Base-by-base conservation (phyloP, 2,888 invertebrate species). In the Volucella inflata region DNA sequence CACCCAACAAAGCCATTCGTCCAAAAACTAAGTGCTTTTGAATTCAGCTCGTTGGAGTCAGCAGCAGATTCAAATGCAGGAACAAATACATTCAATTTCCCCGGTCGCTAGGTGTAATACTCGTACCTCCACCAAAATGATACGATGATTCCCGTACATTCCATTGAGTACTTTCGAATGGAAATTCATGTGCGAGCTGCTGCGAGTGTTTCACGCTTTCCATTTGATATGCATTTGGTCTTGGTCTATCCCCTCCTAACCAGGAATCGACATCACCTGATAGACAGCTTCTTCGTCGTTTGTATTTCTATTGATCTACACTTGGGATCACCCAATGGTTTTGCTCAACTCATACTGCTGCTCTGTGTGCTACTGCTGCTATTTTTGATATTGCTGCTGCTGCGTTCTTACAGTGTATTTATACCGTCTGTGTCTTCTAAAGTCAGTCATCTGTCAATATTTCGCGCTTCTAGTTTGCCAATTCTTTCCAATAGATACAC, bases 401-500 rank as follows among this genome's bases (percentile, higher is more conserved):
- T 21, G 21, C 21, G 1, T 1, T 2, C 2, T 1, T 2, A 2
- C 11, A 38, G 36, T 17, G 17, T 40, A 21, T n/a, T n/a, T n/a
- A n/a, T 30, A 48, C 14, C 65, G 1, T 21, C 21, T 21, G 21
- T 21, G 21, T 60, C 57, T 55, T 51, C 40, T 78, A 42, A 36
- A 72, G 67, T 83, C 76, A 80, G 65, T 77, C 85, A 81, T 85
- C 76, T 85, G 85, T 85, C 85, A 85, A 85, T 85, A 81, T 81
- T 81, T 81, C 62, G 85, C 85, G 85, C 85, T 76, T 81, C 81
- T 72, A 72, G 85, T 71, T 85, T 85, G 60, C 72, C 76, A 85
- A 84, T 75, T 77, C 71, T 60, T 71, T 67, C 50, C 60, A 53
- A 75, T 72, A 85, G 84, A 68, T 64, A 64, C 79, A 62, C 40